Conservation (phyloP, 1,140 invertebrate species). For the Pinna nobilis region DNA sequence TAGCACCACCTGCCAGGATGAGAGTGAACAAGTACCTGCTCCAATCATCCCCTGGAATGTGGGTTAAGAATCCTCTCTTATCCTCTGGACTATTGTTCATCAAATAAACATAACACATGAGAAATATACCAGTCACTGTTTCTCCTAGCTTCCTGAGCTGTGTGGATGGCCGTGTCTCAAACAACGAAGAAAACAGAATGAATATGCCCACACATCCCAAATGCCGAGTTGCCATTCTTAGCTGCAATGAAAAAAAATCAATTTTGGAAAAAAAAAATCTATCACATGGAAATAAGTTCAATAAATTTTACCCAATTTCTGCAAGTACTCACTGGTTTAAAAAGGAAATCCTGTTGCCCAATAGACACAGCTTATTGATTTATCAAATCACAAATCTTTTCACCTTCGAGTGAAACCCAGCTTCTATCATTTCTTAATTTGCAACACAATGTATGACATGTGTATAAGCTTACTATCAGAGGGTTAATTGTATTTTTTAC, state of each 20-base stretch:
- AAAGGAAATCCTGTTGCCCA: neutral
- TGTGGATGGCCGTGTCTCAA: constrained; percentile 35
- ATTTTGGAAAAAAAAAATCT: neutral
- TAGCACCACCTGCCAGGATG: constrained; percentile 50
- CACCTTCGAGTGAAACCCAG: too few relatives aligned
- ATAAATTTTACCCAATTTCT: neutral
- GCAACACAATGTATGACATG: too few relatives aligned
- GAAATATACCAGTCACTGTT: constrained; percentile 57
- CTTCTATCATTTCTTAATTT: too few relatives aligned
- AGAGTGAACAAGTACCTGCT: constrained; percentile 55
- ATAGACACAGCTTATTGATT: too few relatives aligned
- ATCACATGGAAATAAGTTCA: neutral
- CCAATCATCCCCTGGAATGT: constrained; percentile 57
- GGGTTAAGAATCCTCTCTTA: constrained; percentile 49
- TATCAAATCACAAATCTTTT: too few relatives aligned
- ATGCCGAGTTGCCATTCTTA: constrained; percentile 49
- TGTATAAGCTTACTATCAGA: too few relatives aligned
- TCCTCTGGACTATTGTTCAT: constrained; percentile 56
- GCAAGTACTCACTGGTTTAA: neutral
- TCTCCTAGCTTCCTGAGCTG: constrained; percentile 56
- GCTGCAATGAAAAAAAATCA: constrained; percentile 39
- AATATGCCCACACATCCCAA: constrained; percentile 59
- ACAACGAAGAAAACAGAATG: constrained; percentile 52
- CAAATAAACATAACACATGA: constrained; percentile 49
- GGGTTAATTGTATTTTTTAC: too few relatives aligned